phyloP scores from a whole-genome alignment of 2,113 vertebrate species.

The Xenopus tropicalis region UCB_Xtro_10.0 CM004445.2:146176501-146177000 shows the following conservation, averaged over 20 bases:
- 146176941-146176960: background rate
- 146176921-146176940: background rate
- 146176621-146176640: no score
- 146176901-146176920: slow-evolving; percentile 29
- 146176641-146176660: no score
- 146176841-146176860: background rate
- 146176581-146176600: no score
- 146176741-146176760: slow-evolving; percentile 22
- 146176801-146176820: slow-evolving; percentile 24
- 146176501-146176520: no score
- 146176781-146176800: slow-evolving; percentile 5
- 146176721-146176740: slow-evolving; percentile 1
- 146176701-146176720: slow-evolving; percentile 13
- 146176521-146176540: no score
- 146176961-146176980: background rate
- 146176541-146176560: no score
- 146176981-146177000: slow-evolving; percentile 18
- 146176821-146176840: slow-evolving; percentile 34
- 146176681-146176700: slow-evolving; percentile 26
- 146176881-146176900: background rate
- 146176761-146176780: slow-evolving; percentile 49
- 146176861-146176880: background rate
- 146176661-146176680: no score
- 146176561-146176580: no score
- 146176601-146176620: no score